Evolutionary conservation across 1,140 invertebrate species (phyloP).

Genomic region (Globodera rostochiensis): DNA sequence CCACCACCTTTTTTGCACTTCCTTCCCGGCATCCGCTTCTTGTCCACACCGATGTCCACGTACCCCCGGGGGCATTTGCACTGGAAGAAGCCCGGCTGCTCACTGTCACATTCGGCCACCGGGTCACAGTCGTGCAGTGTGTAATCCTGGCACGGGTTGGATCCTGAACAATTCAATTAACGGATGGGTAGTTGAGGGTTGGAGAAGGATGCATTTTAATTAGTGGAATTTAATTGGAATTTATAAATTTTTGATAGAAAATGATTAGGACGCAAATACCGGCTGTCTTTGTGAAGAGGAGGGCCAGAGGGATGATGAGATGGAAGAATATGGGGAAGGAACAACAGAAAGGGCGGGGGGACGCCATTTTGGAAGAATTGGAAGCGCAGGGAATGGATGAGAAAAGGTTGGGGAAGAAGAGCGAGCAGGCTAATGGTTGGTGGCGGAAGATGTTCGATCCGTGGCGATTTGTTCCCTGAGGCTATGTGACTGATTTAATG

Average conservation of each 20-base stretch:
- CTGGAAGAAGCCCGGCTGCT: conserved; percentile 64
- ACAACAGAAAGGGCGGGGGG: neutral
- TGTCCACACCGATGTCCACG: conserved; percentile 52
- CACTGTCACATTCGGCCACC: conserved; percentile 62
- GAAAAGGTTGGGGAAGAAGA: neutral
- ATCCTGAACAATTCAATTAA: conserved; percentile 37
- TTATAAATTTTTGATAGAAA: no score
- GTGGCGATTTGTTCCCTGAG: neutral
- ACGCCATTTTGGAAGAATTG: neutral
- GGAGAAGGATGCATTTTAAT: no score
- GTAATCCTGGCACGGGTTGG: conserved; percentile 64
- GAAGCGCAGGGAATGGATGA: neutral
- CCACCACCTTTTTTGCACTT: conserved; percentile 63
- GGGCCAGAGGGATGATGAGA: neutral
- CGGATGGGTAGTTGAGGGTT: no score
- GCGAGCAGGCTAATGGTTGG: no score
- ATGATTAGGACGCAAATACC: neutral
- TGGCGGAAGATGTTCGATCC: neutral
- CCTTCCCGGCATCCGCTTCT: conserved; percentile 50
- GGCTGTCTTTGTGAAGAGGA: neutral
- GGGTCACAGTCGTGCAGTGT: conserved; percentile 63
- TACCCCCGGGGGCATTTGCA: conserved; percentile 63
- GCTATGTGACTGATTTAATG: neutral
- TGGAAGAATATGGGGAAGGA: neutral
- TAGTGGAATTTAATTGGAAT: no score